Base-by-base conservation (phyloP, 2,888 invertebrate genomes). In the Nymphalis urticae region DNA sequence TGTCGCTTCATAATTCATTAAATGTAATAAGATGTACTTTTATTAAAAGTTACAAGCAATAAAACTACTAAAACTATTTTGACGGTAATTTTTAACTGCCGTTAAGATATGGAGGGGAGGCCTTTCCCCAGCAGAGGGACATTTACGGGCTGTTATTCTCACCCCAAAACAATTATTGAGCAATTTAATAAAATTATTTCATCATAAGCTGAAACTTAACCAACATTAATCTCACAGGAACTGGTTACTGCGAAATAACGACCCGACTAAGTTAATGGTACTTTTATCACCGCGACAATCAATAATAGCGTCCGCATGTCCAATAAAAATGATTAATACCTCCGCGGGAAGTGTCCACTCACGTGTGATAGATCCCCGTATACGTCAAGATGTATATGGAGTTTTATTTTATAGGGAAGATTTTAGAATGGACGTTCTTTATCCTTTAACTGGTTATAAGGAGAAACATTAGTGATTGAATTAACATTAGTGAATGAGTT, bases 261-360 rank as follows among this genome's bases (percentile, higher is more conserved):
- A 71, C 56, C 68, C 70, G 69, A 69, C 71, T 71, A 69, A 83
- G 83, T 82, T 87, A 86, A 88, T 86, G 85, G 84, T 76, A 76
- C 80, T 83, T 85, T 86, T 85, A 87, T 88, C 85, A 86, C 82
- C 82, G 73, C 74, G 71, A 82, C 84, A 86, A 87, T 86, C 88
- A 86, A 85, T 87, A 85, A 82, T 82, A 78, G 76, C 80, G 75
- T 79, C 81, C 80, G 76, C 77, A 75, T 81, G 85, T 82, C 84
- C 85, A 84, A 88, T 88, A 88, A 88, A 87, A 87, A 85, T 88
- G 88, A 88, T 88, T 87, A 87, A 88, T 88, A 82, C 72, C 62
- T 58, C 10, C 69, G 66, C 72, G 73, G 77, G 75, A 80, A 77
- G 75, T 80, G 85, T 81, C 84, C 84, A 80, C 80, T 84, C 80